Percentiles rank a stretch among this genome's conserved stretches.
These are phyloP conservation scores for Leptatherina wallacei DNA, from an alignment of 2,797 vertebrate species.

Conservation along the genomic window DNA sequence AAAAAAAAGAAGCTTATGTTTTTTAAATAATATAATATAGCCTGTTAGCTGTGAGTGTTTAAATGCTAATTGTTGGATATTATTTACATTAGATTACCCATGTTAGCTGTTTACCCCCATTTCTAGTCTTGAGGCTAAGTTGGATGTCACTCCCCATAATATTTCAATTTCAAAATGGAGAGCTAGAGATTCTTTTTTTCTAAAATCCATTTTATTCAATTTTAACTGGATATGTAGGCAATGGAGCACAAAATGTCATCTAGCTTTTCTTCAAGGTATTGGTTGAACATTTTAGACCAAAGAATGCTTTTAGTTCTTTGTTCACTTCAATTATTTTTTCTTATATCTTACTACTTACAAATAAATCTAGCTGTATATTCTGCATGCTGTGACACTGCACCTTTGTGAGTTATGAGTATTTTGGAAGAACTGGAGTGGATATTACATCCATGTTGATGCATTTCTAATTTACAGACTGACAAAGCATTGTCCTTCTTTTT, in stretches of 20 bases:
- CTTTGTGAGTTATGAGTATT: constrained; percentile 33
- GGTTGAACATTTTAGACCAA: not conserved
- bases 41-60: too few species aligned
- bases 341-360: not conserved
- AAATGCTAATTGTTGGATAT: too few species aligned
- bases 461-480: constrained; percentile 51
- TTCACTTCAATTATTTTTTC: not conserved
- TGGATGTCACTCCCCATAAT: not conserved
- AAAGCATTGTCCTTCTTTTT: constrained; percentile 43
- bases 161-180: constrained; percentile 4
- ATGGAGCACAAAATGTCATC: not conserved
- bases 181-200: not conserved
- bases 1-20: too few species aligned
- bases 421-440: constrained; percentile 24
- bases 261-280: not conserved
- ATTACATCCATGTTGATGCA: constrained; percentile 36
- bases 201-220: not conserved
- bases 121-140: too few species aligned
- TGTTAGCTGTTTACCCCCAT: too few species aligned
- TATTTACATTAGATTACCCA: too few species aligned
- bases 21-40: too few species aligned
- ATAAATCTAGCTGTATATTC: not conserved
- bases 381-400: not conserved
- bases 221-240: not conserved
- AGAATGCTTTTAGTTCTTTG: not conserved